Percentiles rank a stretch among this genome's conserved stretches.
Conservation (phyloP, 2,113 vertebrate species). For the Poecilia latipinna region DNA sequence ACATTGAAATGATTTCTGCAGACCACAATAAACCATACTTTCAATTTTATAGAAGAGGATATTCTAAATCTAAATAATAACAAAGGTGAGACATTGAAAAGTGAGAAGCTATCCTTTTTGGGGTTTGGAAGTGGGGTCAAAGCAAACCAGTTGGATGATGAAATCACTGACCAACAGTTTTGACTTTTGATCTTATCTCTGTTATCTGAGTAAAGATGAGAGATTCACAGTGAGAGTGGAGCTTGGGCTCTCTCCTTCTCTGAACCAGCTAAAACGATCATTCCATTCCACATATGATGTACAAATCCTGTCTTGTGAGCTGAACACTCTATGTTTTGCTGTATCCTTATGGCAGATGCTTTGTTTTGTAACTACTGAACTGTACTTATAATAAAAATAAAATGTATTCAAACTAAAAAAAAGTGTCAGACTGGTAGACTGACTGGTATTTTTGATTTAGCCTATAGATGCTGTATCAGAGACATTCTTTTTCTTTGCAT, state of each 20-base stretch:
- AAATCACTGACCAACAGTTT: conserved; percentile 52
- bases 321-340: conserved; percentile 83
- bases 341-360: conserved; percentile 87
- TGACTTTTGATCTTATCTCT: conserved; percentile 56
- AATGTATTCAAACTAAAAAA: conserved; percentile 85
- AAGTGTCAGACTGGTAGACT: conserved; percentile 49
- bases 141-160: conserved; percentile 55
- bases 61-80: conserved; percentile 53
- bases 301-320: conserved; percentile 84
- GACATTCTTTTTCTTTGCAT: too few relatives aligned
- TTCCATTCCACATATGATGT: conserved; percentile 80
- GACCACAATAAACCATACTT: conserved; percentile 59
- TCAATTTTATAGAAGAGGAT: conserved; percentile 56
- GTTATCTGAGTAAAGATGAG: conserved; percentile 66
- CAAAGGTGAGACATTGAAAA: conserved; percentile 47
- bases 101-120: conserved; percentile 27
- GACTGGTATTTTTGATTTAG: conserved; percentile 29
- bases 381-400: conserved; percentile 91
- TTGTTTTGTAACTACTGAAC: conserved; percentile 89
- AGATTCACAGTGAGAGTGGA: conserved; percentile 59
- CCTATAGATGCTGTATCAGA: too few relatives aligned
- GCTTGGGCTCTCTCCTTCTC: conserved; percentile 64
- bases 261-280: conserved; percentile 79
- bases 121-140: conserved; percentile 50
- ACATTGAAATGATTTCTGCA: conserved; percentile 49